Evolutionary conservation across 2,888 invertebrate genomes (phyloP), one percentile per base, ranked within the genome.

Genomic region (Stratiomys singularior): DNA sequence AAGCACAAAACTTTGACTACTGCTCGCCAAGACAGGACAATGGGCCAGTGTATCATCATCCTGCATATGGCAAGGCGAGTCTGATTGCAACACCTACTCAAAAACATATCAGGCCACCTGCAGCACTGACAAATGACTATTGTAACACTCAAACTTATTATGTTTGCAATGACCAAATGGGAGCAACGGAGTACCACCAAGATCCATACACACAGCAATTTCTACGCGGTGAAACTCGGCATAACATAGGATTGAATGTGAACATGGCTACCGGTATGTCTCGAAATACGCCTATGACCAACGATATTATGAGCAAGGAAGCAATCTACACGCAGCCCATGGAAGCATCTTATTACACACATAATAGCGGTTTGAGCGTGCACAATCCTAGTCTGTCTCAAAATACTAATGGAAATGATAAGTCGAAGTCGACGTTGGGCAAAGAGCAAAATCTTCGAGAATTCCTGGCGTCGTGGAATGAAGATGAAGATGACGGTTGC

Each of bases 391-490:
- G 37, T 76, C 63, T 74, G 44, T 1, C 37, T 4, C 46, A 63
- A 76, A 72, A 21, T 56, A 23, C 15, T 25, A 5, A 15, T 25
- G 60, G 37, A 21, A 7, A 44, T 7, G 64, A 63, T 27, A 64
- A 27, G 7, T 23, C 76, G 30, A 74, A 81, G 21, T 74, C 78
- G 25, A n/a, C 77, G 18, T 69, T 78, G 1, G 81, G 81, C 2
- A 85, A 85, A 78, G 84, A 83, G 71, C 83, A 86, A 37, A 87
- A 85, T 72, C 82, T 87, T 23, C 84, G 87, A 0, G 87, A 87
- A 79, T 87, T 87, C 71, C 82, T 87, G 1, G 81, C 86, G 21
- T 84, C 86, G 21, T 87, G 87, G 87, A 87, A 87, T 76, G 86
- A 86, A 77, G 87, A 87, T 77, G 87, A 87, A 46, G 87, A 87